Evolutionary conservation across 64 coral and sea anemone species (phyloP).

Genomic region (Orbicella faveolata): DNA sequence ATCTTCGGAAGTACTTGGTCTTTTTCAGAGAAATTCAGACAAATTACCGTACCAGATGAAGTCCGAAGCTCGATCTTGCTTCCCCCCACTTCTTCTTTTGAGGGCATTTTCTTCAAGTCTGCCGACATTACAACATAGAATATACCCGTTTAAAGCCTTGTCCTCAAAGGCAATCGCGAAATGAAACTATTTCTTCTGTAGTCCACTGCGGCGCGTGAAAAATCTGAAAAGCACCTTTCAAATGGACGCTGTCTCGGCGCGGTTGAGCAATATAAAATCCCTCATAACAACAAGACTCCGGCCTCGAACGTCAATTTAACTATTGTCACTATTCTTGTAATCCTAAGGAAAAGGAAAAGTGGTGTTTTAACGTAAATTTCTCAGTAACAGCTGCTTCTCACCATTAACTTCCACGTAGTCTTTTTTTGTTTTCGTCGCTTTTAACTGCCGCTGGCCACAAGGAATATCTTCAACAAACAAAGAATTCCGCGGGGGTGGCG

Average conservation of each 20-base stretch:
- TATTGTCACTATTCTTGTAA: background rate
- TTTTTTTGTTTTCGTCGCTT: constrained; percentile 40
- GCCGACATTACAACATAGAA: constrained; percentile 50
- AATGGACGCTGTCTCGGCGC: background rate
- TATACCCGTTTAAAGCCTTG: background rate
- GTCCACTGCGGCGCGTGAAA: background rate
- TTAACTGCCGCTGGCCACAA: constrained; percentile 26
- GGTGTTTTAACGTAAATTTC: constrained; percentile 6
- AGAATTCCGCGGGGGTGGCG: constrained; percentile 1
- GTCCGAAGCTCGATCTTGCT: constrained; percentile 63
- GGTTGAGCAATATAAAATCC: background rate
- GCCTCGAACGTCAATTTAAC: background rate
- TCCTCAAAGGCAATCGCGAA: background rate
- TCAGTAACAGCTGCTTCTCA: constrained; percentile 23
- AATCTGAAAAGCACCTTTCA: constrained; percentile 28
- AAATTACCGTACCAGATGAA: constrained; percentile 56
- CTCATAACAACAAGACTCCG: constrained; percentile 4
- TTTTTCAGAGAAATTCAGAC: constrained; percentile 62
- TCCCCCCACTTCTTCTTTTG: constrained; percentile 48
- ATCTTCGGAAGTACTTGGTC: constrained; percentile 61
- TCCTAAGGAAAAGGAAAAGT: background rate
- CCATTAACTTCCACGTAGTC: constrained; percentile 49
- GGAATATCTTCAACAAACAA: background rate
- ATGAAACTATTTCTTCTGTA: constrained; percentile 19
- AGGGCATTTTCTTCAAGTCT: constrained; percentile 42